Percentiles rank a stretch among this genome's conserved stretches.
phyloP scores from a whole-genome alignment of 2,113 vertebrate species.

The Bucco capensis region DNA sequence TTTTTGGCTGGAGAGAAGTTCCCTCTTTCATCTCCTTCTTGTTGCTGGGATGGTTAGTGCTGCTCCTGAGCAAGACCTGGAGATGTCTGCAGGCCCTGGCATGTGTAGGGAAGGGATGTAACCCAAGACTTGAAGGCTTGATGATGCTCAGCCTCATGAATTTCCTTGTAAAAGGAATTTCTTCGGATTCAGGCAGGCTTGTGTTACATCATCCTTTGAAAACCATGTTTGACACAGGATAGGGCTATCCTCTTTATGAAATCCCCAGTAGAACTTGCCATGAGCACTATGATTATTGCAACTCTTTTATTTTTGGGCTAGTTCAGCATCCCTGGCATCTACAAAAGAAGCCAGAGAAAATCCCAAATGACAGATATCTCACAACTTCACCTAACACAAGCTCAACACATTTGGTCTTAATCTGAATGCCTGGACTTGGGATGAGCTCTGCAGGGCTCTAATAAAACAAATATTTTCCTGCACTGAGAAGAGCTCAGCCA shows the following conservation, averaged over 20 bases:
- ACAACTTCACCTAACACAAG: not conserved
- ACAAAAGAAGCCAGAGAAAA: not conserved
- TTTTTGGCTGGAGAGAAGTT: not conserved
- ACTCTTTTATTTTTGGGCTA: not conserved
- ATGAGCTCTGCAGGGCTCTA: constrained; percentile 28
- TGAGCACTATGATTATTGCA: not conserved
- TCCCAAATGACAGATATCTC: not conserved
- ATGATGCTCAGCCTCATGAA: not conserved
- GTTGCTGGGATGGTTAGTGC: not conserved
- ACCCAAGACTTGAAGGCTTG: not conserved
- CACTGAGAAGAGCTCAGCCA: not conserved
- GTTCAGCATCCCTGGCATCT: not conserved
- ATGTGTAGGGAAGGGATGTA: not conserved
- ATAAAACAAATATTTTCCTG: constrained; percentile 71
- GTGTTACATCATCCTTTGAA: constrained; percentile 20
- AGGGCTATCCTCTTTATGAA: constrained; percentile 27
- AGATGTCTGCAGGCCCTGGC: not conserved
- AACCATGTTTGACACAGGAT: constrained; percentile 23
- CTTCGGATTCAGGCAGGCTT: constrained; percentile 15
- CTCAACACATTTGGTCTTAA: constrained; percentile 47
- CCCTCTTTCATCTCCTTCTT: not conserved
- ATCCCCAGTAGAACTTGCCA: not conserved
- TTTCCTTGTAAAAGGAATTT: constrained; percentile 60
- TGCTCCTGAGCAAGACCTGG: not conserved
- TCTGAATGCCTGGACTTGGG: constrained; percentile 6